phyloP scores from a whole-genome alignment of 2,888 invertebrate genomes.

The Drosophila cracens region DNA sequence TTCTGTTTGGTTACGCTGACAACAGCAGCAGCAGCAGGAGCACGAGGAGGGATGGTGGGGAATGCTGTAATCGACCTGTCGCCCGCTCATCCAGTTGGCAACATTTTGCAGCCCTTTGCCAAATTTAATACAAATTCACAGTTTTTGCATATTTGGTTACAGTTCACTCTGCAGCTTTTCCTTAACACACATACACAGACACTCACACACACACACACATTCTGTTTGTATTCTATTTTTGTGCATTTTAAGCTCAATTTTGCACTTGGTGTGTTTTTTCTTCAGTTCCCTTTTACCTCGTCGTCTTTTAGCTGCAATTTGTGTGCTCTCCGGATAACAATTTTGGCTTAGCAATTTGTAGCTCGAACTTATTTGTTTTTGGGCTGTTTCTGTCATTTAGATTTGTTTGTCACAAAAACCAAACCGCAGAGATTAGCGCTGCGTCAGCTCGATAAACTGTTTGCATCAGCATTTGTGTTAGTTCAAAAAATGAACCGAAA shows the following conservation, averaged over 20 bases:
- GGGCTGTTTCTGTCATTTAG: conserved; percentile 6
- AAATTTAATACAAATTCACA: conserved; percentile 71
- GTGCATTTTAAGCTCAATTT: conserved; percentile 54
- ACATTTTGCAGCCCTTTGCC: conserved; percentile 47
- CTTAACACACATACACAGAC: conserved; percentile 23
- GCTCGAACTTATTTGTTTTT: neutral
- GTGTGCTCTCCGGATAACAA: conserved; percentile 43
- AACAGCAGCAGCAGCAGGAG: neutral
- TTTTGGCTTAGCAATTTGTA: conserved; percentile 51
- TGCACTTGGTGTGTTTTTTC: conserved; percentile 19
- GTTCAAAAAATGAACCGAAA: conserved; percentile 25
- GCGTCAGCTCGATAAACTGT: conserved; percentile 42
- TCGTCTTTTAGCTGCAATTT: conserved; percentile 46
- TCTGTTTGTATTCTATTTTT: conserved; percentile 32
- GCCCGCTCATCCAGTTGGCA: conserved; percentile 51
- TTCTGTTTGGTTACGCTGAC: conserved; percentile 25
- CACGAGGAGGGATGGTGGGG: neutral
- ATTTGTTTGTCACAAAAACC: conserved; percentile 29
- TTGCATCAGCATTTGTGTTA: conserved; percentile 37
- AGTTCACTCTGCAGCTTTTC: conserved; percentile 26
- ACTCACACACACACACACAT: neutral
- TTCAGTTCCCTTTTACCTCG: conserved; percentile 17
- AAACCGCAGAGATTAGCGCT: conserved; percentile 44
- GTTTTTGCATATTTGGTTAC: conserved; percentile 69
- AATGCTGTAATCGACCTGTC: conserved; percentile 56